A percentile compares a stretch with the other conserved stretches of the same genome.
Conservation (phyloP, 35 echinoderm and acorn worm species). For the Apostichopus californicus region DNA sequence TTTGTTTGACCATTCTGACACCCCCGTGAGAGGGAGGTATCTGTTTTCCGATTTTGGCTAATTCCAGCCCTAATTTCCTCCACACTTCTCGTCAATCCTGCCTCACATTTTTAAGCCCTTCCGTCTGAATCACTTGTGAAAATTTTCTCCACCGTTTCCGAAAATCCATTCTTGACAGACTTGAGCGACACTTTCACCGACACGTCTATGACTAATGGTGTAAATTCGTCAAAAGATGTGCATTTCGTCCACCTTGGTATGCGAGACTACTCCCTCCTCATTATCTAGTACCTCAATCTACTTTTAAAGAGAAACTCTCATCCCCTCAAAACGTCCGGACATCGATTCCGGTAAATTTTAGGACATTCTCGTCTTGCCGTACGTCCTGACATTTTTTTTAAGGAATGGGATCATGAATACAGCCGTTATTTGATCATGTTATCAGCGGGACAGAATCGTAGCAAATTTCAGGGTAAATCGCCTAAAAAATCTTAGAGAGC, state of each 20-base stretch:
- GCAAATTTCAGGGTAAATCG: too few relatives aligned
- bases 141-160: not conserved
- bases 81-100: not conserved
- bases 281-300: not conserved
- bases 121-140: not conserved
- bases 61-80: not conserved
- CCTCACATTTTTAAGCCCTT: not conserved
- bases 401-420: too few relatives aligned
- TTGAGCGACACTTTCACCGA: not conserved
- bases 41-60: too few relatives aligned
- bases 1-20: too few relatives aligned
- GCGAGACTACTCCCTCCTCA: conserved; percentile 17
- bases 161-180: not conserved
- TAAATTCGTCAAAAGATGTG: not conserved
- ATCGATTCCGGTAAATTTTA: too few relatives aligned
- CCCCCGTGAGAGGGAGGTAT: too few relatives aligned
- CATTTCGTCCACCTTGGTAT: not conserved
- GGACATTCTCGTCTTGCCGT: too few relatives aligned
- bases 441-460: too few relatives aligned
- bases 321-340: too few relatives aligned
- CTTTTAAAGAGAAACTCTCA: not conserved
- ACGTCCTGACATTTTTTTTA: too few relatives aligned
- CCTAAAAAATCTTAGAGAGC: too few relatives aligned
- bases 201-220: conserved; percentile 19
- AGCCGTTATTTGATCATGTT: too few relatives aligned